Base-by-base conservation (phyloP, 2,113 vertebrate species). In the Cavia porcellus region DNA sequence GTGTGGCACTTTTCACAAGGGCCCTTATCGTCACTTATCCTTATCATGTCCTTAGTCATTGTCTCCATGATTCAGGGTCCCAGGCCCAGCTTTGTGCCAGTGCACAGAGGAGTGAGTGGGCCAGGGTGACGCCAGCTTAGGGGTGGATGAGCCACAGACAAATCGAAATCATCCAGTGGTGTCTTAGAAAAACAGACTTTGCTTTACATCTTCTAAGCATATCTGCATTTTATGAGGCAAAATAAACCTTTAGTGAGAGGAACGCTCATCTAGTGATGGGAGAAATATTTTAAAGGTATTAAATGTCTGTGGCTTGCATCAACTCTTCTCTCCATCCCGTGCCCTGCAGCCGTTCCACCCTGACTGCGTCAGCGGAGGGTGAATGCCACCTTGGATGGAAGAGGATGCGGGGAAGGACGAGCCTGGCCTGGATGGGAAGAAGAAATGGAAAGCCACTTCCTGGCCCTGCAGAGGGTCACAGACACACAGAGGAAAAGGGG, bases 171-270 rank as follows among this genome's bases (percentile, higher is more conserved):
- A 47, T 32, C 64, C 88, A 66, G 13, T 0, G 13, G 79, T 52
- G n/a, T 52, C 95, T 38, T 10, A 50, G 52, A 38, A 85, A 72
- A 47, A 75, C n/a, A 82, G 35, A 35, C 70, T 85, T 81, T 61
- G 72, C 50, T 89, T 77, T 30, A 50, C 57, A 82, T 66, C 50
- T 85, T 30, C 64, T 47, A 75, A 94, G 87, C 24, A 30, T 35
- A 42, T 61, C 88, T 93, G 88, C 38, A 74, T 89, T 95, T 90
- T 85, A 89, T 45, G 55, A 93, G 95, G 72, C 20, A 45, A 93
- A 87, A 80, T 80, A 74, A 93, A 89, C 68, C 79, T 66, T 66
- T 25, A 42, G 59, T 57, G 42, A 82, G 90, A 92, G 61, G 66
- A 87, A 95, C 11, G 47, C 35, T 42, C 66, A 89, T 92, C 59